Evolutionary conservation across 2,797 vertebrate genomes (phyloP), one percentile per base, ranked within the genome.

Genomic region (Sebastolobus alascanus): DNA sequence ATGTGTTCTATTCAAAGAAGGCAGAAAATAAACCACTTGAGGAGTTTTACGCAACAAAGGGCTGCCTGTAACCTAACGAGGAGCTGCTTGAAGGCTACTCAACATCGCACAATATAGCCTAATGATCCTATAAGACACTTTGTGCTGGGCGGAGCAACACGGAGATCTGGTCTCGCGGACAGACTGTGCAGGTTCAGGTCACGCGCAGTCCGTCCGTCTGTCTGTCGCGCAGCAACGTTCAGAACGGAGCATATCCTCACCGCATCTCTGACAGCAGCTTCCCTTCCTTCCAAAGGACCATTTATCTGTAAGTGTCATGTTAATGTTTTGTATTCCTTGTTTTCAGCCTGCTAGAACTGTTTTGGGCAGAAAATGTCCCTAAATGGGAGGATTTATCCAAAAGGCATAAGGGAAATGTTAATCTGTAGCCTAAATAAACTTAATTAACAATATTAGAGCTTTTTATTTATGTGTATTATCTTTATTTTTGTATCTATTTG

Each of bases 221-320:
- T 52, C 43, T 6, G 43, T 18, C 43, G 0, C 35, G 25, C 3
- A 29, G 14, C 52, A 14, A 4, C 56, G 29, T 12, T 40, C 75
- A 37, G 63, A 38, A 54, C 60, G 46, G 6, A 71, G 43, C 67
- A 3, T 64, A 22, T 46, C 11, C 4, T 16, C 58, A 37, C 10
- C 22, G 38, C 73, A 3, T 52, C 68, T 60, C 37, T 6, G 70
- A n/a, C 35, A 16, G 60, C 56, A 29, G 52, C 71, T n/a, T 20
- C 43, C 52, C 71, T 38, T 33, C 54, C 14, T 2, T 13, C n/a
- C 6, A 1, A 56, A 20, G 9, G 37, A 68, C n/a, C 38, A 0
- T 11, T 18, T 6, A n/a, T 18, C 16, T 60, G 80, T 78, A 71
- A 83, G 83, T 84, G 10, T 25, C 18, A 3, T 20, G 35, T 20